Base-by-base conservation (phyloP, 2,888 invertebrate genomes). In the Gerosis bhagava region DNA sequence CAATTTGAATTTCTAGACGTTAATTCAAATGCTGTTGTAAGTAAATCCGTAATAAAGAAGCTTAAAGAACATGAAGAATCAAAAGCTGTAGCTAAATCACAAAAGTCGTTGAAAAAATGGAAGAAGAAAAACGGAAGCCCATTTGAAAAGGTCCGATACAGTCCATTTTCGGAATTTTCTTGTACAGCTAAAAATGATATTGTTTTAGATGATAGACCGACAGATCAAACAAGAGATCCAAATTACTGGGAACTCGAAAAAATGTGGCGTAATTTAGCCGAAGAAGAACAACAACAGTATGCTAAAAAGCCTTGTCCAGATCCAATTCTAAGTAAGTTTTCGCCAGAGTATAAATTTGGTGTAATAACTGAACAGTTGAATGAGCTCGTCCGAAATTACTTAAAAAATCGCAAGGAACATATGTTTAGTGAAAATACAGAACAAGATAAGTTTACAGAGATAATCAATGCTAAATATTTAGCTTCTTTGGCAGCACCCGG, bases 401-500 rank as follows among this genome's bases (percentile, higher is more conserved):
- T 91, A 17, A 79, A 87, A 42, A 79, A 82, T 21, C 74, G 90
- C 41, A 73, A 87, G 31, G 56, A 67, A 16, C 67, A 65, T 31
- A 63, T 56, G 1, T 77, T 68, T 51, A 69, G 57, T 16, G 68
- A 70, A 52, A 65, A 62, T 50, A 79, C 90, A 36, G 80, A 82
- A 0, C 77, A 80, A 51, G 75, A 83, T 1, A 83, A 90, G 35
- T 92, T 97, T 47, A 74, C 90, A 10, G 92, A 95, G 49, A 89
- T 96, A 49, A 90, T 98, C 67, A 93, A 93, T 61, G 84, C 93
- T 6, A 97, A 97, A 77, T 91, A 92, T 39, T 92, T 96, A 74
- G 92, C 92, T 55, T 92, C 96, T 0, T 80, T 96, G 65, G 95
- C 94, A 13, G 92, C 93, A 16, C 97, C 99, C 0, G 99, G 99